Conservation (phyloP, 2,113 vertebrate species). For the Perca schrenkii region DNA sequence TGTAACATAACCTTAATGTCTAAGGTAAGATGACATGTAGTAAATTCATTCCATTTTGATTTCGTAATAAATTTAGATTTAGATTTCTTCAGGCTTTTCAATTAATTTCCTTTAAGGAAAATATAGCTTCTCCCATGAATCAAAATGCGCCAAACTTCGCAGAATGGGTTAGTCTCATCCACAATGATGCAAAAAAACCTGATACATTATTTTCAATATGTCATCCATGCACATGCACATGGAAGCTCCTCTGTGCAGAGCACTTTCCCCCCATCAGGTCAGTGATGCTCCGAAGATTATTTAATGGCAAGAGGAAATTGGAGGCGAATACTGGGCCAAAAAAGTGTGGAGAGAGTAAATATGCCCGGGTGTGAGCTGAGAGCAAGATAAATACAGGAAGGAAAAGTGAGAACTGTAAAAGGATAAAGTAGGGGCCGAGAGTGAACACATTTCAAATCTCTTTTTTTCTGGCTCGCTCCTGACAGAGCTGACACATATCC, state of each 20-base stretch:
- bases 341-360: background rate
- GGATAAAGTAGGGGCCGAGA: background rate
- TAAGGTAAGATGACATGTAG: too few relatives aligned
- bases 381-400: background rate
- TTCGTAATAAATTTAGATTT: background rate
- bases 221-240: background rate
- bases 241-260: conserved; percentile 1
- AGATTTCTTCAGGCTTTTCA: background rate
- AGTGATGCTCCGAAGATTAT: conserved; percentile 55
- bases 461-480: background rate
- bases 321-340: background rate
- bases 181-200: background rate
- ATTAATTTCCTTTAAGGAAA: background rate
- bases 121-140: background rate
- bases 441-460: background rate
- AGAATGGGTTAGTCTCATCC: background rate
- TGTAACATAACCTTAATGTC: background rate
- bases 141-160: background rate
- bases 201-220: too few relatives aligned
- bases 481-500: background rate
- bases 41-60: background rate
- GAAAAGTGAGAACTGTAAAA: background rate
- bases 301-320: conserved; percentile 16
- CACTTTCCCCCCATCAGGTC: background rate
- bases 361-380: background rate